Evolutionary conservation across 2,888 invertebrate genomes (phyloP), one percentile per base, ranked within the genome.

Genomic region (Taphrorychus bicolor): DNA sequence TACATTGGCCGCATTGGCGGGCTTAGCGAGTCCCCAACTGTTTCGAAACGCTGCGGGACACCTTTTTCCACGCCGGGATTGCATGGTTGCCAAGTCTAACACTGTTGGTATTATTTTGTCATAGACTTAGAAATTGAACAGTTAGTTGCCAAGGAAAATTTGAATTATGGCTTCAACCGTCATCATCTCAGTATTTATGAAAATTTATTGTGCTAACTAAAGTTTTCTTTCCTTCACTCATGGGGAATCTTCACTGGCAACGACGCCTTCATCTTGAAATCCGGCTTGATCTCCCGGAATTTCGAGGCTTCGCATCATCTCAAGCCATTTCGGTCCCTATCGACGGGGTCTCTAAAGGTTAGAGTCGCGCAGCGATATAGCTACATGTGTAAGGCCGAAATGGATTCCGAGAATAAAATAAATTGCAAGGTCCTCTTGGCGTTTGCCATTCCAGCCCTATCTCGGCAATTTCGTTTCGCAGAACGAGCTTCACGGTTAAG

Each of bases 371-470:
- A 63, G 18, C 42, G 48, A 64, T 41, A 62, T 75, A 75, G 75
- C 74, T 81, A 80, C 80, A 79, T 81, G 82, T 78, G 75, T 76
- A 76, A 78, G 76, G 79, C 76, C 76, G 76, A 78, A 79, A 81
- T 82, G 81, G 79, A 80, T 81, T 81, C 81, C 76, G 76, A 80
- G 80, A 81, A 82, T 79, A 80, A 81, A 81, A 81, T 82, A 80
- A 81, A 81, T 81, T 81, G 81, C 81, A 78, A 80, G 78, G 77
- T 77, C 76, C 18, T 19, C 45, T 45, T n/a, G 70, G 77, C 76
- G 75, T 73, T 59, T 58, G 51, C 56, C 19, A 32, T 56, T 49
- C 3, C 32, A 32, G 32, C 32, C 76, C 76, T 76, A 76, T 78
- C 77, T 78, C 76, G 73, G 75, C 73, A 76, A 74, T 76, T 77